phyloP scores from a whole-genome alignment of 2,888 invertebrate genomes.

The Chorisops tibialis region DNA sequence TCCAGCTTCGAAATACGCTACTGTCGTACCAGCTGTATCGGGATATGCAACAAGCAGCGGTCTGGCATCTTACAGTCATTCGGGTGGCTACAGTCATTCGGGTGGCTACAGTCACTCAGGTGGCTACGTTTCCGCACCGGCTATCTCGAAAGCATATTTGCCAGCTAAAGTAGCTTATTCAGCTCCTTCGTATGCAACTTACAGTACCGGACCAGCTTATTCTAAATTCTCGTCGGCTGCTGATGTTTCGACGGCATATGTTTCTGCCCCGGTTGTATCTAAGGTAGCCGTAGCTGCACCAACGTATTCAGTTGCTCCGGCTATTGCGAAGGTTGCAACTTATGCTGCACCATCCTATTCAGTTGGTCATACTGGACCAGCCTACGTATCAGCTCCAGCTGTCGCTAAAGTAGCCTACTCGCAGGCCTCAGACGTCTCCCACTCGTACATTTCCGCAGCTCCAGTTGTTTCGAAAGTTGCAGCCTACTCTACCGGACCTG shows the following conservation, averaged over 20 bases:
- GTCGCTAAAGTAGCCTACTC: slow-evolving; percentile 28
- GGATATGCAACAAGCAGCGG: slow-evolving; percentile 58
- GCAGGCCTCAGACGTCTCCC: slow-evolving; percentile 37
- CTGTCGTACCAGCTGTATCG: slow-evolving; percentile 53
- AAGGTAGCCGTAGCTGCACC: slow-evolving; percentile 39
- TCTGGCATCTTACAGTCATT: slow-evolving; percentile 49
- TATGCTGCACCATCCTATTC: slow-evolving; percentile 26
- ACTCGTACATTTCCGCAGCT: slow-evolving; percentile 45
- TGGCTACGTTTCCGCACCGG: slow-evolving; percentile 48
- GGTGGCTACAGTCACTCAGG: slow-evolving; percentile 35
- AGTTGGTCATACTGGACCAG: slow-evolving; percentile 33
- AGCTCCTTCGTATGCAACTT: neutral
- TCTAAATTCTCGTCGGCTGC: slow-evolving; percentile 50
- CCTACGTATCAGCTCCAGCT: slow-evolving; percentile 32
- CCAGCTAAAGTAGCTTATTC: slow-evolving; percentile 37
- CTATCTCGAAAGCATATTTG: slow-evolving; percentile 40
- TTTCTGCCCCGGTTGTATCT: slow-evolving; percentile 35
- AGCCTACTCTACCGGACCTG: neutral
- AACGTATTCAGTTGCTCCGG: slow-evolving; percentile 33
- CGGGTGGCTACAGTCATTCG: slow-evolving; percentile 34
- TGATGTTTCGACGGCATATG: slow-evolving; percentile 53
- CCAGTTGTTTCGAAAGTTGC: slow-evolving; percentile 37
- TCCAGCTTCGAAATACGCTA: slow-evolving; percentile 48
- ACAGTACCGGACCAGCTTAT: neutral
- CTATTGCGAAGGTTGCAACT: slow-evolving; percentile 36